phyloP scores from a whole-genome alignment of 2,888 invertebrate genomes.

The Lottia gigantea region DNA sequence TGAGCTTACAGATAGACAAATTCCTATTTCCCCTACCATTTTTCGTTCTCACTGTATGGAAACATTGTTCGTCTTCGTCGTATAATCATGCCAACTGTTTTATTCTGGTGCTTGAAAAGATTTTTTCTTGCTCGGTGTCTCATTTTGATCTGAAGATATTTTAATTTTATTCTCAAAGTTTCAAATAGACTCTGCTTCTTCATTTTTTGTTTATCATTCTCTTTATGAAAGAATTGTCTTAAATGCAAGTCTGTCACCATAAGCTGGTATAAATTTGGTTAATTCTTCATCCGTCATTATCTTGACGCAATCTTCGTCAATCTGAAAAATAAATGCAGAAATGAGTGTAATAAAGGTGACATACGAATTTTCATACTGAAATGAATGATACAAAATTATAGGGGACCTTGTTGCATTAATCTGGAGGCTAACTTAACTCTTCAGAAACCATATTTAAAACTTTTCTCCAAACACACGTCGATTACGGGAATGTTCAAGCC shows the following conservation, averaged over 20 bases:
- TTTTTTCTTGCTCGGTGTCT: background rate
- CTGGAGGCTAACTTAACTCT: no score
- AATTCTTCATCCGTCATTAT: conserved; percentile 7
- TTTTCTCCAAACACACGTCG: no score
- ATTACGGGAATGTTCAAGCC: no score
- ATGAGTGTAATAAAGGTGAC: background rate
- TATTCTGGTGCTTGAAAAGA: background rate
- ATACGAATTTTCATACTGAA: background rate
- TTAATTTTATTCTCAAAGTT: background rate
- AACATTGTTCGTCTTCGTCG: background rate
- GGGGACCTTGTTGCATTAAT: no score
- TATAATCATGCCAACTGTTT: background rate
- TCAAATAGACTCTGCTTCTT: conserved; percentile 5
- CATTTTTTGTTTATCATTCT: background rate
- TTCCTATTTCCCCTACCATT: conserved; percentile 1
- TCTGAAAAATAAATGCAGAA: conserved; percentile 2
- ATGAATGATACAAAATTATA: no score
- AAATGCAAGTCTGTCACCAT: conserved; percentile 5
- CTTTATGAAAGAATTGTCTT: background rate
- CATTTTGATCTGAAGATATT: background rate
- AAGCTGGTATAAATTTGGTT: background rate
- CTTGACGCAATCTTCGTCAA: conserved; percentile 4
- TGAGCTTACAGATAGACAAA: background rate
- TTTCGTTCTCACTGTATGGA: conserved; percentile 1
- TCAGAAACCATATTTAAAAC: no score